Evolutionary conservation across 2,113 vertebrate genomes (phyloP).

Genomic region (Oncorhynchus gorbuscha): DNA sequence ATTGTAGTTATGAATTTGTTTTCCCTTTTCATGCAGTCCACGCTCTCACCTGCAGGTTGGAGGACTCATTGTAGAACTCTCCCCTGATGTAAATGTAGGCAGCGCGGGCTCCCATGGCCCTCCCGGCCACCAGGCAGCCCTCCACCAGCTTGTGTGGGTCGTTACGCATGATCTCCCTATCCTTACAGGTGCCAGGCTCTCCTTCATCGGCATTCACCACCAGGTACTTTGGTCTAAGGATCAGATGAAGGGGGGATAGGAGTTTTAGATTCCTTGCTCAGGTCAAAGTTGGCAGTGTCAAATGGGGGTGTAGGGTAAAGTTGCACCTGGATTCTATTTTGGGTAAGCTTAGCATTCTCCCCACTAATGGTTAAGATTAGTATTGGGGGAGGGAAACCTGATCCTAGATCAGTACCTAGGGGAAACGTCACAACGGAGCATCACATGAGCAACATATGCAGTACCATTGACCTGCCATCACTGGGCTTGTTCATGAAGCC

Average conservation of each 20-base stretch:
- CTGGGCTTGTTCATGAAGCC: conserved; percentile 98
- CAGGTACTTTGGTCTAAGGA: conserved; percentile 87
- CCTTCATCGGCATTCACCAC: conserved; percentile 98
- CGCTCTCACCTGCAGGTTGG: conserved; percentile 81
- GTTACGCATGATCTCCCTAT: conserved; percentile 93
- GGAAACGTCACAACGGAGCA: too few relatives aligned
- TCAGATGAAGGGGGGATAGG: neutral
- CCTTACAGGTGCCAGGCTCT: conserved; percentile 96
- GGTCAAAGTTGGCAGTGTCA: neutral
- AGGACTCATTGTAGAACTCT: conserved; percentile 95
- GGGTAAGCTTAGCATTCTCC: too few relatives aligned
- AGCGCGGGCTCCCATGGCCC: conserved; percentile 82
- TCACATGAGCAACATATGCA: neutral
- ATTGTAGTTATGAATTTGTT: neutral
- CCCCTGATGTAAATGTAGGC: conserved; percentile 94
- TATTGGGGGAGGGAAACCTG: too few relatives aligned
- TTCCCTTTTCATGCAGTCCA: neutral
- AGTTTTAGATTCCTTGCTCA: neutral
- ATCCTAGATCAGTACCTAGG: neutral
- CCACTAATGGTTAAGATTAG: too few relatives aligned
- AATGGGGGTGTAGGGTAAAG: neutral
- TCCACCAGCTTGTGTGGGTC: conserved; percentile 97
- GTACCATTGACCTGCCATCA: conserved; percentile 81
- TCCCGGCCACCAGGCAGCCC: conserved; percentile 88
- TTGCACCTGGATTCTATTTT: too few relatives aligned